Conservation (phyloP, 1,140 invertebrate species). For the Drosophila orena region DNA sequence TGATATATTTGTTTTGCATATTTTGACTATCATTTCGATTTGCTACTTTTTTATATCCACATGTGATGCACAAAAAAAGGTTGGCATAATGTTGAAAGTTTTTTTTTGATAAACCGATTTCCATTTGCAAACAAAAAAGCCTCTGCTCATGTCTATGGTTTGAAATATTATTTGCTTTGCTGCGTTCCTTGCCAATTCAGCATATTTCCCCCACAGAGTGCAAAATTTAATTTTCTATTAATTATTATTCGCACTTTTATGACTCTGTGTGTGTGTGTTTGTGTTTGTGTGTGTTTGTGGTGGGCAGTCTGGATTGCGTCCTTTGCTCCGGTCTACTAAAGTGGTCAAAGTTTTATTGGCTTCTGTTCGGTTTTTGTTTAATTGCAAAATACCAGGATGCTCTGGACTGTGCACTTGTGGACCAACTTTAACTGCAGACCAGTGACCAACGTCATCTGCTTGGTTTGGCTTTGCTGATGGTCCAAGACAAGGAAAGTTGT, state of each 20-base stretch:
- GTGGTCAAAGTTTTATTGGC: constrained; percentile 64
- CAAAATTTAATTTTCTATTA: constrained; percentile 60
- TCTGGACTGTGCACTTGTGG: constrained; percentile 15
- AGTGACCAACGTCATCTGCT: constrained; percentile 47
- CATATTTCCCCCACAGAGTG: constrained; percentile 47
- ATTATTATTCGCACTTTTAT: constrained; percentile 55
- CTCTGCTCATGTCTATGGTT: constrained; percentile 13
- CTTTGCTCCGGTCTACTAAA: constrained; percentile 35
- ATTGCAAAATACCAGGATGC: constrained; percentile 57
- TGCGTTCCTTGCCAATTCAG: constrained; percentile 22
- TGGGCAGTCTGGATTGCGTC: constrained; percentile 10
- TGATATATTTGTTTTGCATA: constrained; percentile 21
- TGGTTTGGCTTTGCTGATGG: constrained; percentile 24
- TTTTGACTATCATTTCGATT: constrained; percentile 4
- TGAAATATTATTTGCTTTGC: constrained; percentile 44
- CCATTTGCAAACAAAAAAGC: constrained; percentile 43
- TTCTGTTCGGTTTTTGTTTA: constrained; percentile 61
- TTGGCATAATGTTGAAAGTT: constrained; percentile 24
- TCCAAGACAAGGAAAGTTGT: constrained; percentile 46
- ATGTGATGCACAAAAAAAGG: neutral
- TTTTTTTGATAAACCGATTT: constrained; percentile 47
- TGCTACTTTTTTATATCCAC: neutral
- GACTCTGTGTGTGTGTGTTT: constrained; percentile 2
- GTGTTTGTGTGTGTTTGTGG: neutral
- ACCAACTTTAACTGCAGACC: constrained; percentile 55